Evolutionary conservation across 2,888 invertebrate genomes (phyloP).

Genomic region (Baronia brevicornis): DNA sequence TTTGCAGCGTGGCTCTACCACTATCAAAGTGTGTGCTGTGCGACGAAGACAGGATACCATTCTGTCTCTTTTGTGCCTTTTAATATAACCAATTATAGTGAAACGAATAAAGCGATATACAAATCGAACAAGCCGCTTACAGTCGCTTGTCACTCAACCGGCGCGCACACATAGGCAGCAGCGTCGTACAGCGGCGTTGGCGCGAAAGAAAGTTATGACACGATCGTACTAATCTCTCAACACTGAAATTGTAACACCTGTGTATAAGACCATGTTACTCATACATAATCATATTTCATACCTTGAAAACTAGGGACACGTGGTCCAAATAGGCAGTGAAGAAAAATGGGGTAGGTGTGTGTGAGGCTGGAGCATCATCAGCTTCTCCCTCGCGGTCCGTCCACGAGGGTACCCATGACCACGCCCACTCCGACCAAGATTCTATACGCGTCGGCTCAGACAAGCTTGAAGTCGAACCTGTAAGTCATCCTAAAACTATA

Average conservation of each 20-base stretch:
- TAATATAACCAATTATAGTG: too few relatives aligned
- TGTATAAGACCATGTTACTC: not conserved
- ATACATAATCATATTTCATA: constrained; percentile 16
- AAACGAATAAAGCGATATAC: too few relatives aligned
- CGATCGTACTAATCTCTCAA: too few relatives aligned
- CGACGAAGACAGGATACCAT: too few relatives aligned
- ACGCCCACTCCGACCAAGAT: constrained; percentile 66
- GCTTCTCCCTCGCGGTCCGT: constrained; percentile 33
- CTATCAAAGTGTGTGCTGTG: too few relatives aligned
- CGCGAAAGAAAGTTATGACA: too few relatives aligned
- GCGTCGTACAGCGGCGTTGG: too few relatives aligned
- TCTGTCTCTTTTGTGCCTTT: too few relatives aligned
- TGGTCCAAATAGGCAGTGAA: constrained; percentile 46
- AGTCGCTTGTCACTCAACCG: too few relatives aligned
- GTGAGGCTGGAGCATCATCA: constrained; percentile 34
- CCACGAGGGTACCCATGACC: constrained; percentile 62
- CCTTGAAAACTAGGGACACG: constrained; percentile 51
- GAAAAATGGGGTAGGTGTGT: constrained; percentile 39
- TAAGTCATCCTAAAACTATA: not conserved
- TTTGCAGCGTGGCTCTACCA: too few relatives aligned
- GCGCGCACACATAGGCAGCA: too few relatives aligned
- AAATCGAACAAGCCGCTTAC: too few relatives aligned
- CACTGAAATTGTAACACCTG: not conserved
- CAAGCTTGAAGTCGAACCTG: constrained; percentile 19
- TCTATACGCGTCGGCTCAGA: constrained; percentile 39